A percentile compares a stretch with the other conserved stretches of the same genome.
These are phyloP conservation scores for Acromyrmex charruanus DNA, from an alignment of 1,140 invertebrate species.

Conservation along the genomic window DNA sequence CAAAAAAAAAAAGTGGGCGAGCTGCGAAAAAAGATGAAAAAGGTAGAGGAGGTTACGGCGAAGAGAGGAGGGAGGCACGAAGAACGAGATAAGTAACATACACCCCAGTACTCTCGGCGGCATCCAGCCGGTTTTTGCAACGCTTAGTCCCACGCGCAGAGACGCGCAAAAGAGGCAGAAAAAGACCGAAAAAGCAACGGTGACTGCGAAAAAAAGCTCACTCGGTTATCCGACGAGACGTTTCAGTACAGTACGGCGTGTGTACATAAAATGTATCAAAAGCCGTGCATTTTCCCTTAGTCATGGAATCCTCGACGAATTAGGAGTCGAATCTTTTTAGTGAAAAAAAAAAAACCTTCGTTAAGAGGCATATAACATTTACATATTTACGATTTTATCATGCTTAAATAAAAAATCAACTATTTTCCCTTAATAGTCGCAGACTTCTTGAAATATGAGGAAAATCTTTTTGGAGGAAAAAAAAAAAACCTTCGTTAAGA, in stretches of 20 bases:
- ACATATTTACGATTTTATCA: background rate
- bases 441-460: background rate
- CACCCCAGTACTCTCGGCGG: conserved; percentile 56
- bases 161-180: conserved; percentile 54
- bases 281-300: conserved; percentile 24
- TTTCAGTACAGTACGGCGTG: conserved; percentile 36
- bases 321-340: background rate
- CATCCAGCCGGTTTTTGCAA: conserved; percentile 57
- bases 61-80: conserved; percentile 23
- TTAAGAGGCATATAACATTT: background rate
- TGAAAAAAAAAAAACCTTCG: background rate
- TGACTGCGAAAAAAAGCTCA: conserved; percentile 9
- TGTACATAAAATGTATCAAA: conserved; percentile 69
- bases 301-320: background rate
- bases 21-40: conserved; percentile 32
- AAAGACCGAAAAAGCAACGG: conserved; percentile 36
- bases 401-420: no score
- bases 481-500: background rate
- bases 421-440: no score
- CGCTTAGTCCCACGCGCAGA: conserved; percentile 22
- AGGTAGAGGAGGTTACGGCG: background rate
- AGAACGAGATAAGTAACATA: conserved; percentile 61
- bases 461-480: background rate
- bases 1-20: conserved; percentile 14
- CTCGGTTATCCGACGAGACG: conserved; percentile 65